Conservation (phyloP, 1,140 invertebrate species). For the Parasteatoda tepidariorum region DNA sequence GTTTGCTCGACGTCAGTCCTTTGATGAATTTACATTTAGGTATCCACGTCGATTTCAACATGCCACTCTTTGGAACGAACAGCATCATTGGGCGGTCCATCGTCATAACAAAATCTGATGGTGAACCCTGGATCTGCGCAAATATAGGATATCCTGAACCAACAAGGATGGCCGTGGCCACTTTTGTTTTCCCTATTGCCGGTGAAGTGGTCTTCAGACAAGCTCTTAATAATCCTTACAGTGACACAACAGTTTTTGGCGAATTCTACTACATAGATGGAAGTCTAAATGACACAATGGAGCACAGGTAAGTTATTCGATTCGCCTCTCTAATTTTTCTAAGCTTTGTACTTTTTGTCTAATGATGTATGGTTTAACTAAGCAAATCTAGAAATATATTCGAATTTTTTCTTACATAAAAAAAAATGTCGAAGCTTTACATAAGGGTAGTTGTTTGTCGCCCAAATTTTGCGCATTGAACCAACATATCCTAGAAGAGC, state of each 20-base stretch:
- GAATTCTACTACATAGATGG: constrained; percentile 87
- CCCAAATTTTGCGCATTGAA: too few relatives aligned
- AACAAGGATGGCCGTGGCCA: constrained; percentile 69
- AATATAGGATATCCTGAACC: constrained; percentile 68
- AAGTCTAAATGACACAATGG: constrained; percentile 76
- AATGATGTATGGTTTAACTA: too few relatives aligned
- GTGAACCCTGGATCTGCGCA: constrained; percentile 71
- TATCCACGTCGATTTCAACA: constrained; percentile 80
- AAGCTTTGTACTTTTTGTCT: too few relatives aligned
- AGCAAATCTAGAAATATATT: too few relatives aligned
- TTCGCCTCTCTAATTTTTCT: too few relatives aligned
- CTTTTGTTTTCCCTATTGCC: constrained; percentile 83
- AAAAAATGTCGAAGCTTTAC: too few relatives aligned
- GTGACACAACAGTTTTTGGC: constrained; percentile 71
- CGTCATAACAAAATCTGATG: constrained; percentile 78
- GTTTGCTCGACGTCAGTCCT: constrained; percentile 65
- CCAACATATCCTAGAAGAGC: too few relatives aligned
- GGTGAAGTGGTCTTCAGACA: constrained; percentile 89
- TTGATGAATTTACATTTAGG: constrained; percentile 61
- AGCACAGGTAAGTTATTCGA: constrained; percentile 35
- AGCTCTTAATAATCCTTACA: constrained; percentile 68
- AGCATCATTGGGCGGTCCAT: constrained; percentile 86
- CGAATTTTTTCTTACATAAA: too few relatives aligned
- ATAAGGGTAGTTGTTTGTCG: too few relatives aligned
- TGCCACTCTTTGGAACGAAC: constrained; percentile 84